These are phyloP conservation scores for Aleiodes leptofemur DNA, from an alignment of 2,888 invertebrate species.

Conservation along the genomic window DNA sequence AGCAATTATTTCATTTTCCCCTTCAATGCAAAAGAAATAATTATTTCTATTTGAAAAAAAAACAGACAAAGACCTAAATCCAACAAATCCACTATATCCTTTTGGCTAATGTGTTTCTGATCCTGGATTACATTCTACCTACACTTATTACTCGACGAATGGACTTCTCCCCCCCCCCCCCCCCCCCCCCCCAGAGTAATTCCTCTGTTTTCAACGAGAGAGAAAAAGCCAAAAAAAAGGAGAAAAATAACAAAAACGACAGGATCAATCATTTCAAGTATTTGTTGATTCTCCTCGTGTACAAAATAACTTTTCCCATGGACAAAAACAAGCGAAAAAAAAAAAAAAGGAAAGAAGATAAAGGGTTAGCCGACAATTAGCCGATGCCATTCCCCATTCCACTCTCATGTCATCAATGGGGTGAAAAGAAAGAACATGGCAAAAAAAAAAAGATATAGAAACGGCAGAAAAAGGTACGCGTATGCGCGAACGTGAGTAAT, in stretches of 20 bases:
- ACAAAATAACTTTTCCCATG: slow-evolving; percentile 6
- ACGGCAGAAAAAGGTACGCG: slow-evolving; percentile 9
- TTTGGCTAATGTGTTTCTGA: slow-evolving; percentile 70
- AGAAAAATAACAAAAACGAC: slow-evolving; percentile 4
- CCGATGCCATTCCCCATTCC: slow-evolving; percentile 24
- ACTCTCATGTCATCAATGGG: slow-evolving; percentile 16
- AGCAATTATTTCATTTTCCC: too few relatives aligned
- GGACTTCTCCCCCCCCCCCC: not conserved
- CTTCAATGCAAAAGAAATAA: too few relatives aligned
- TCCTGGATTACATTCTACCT: slow-evolving; percentile 64
- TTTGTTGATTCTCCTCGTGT: slow-evolving; percentile 42
- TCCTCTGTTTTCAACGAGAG: slow-evolving; percentile 28
- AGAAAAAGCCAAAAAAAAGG: slow-evolving; percentile 39
- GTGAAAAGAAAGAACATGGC: slow-evolving; percentile 25
- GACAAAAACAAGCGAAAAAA: not conserved
- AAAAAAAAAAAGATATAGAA: not conserved
- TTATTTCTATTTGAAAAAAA: too few relatives aligned
- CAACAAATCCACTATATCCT: too few relatives aligned
- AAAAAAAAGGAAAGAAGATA: not conserved
- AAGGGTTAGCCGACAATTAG: slow-evolving; percentile 26
- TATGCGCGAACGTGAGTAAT: slow-evolving; percentile 53
- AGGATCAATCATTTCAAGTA: slow-evolving; percentile 50
- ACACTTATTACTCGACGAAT: slow-evolving; percentile 45
- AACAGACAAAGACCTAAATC: too few relatives aligned
- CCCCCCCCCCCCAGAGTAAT: too few relatives aligned